Evolutionary conservation across 1,140 invertebrate species (phyloP).

Genomic region (Goniozus legneri): DNA sequence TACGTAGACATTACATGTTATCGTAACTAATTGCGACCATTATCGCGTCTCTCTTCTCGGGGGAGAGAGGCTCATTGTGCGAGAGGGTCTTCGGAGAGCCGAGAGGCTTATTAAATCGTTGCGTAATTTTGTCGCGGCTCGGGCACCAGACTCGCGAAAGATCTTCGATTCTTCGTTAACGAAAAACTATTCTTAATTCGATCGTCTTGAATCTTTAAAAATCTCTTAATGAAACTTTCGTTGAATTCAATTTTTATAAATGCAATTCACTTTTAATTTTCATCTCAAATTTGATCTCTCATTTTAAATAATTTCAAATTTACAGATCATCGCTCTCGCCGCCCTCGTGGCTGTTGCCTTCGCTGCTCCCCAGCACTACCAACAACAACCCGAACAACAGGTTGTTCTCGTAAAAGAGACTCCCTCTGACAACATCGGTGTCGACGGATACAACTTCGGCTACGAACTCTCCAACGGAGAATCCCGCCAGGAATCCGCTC

Average conservation of each 20-base stretch:
- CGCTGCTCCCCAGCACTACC: slow-evolving; percentile 26
- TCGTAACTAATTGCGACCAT: too few relatives aligned
- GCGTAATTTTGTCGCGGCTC: too few relatives aligned
- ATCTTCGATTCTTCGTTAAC: not conserved
- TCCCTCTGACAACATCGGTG: slow-evolving; percentile 42
- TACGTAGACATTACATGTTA: too few relatives aligned
- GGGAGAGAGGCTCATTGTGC: too few relatives aligned
- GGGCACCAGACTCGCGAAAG: too few relatives aligned
- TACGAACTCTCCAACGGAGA: slow-evolving; percentile 64
- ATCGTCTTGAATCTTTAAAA: too few relatives aligned
- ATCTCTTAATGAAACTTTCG: not conserved
- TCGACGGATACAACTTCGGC: slow-evolving; percentile 47
- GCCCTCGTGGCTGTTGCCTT: slow-evolving; percentile 37
- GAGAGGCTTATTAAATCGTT: too few relatives aligned
- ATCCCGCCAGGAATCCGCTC: slow-evolving; percentile 47
- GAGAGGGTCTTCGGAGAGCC: too few relatives aligned
- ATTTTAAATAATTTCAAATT: not conserved
- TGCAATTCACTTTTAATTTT: too few relatives aligned
- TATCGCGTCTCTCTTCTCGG: too few relatives aligned
- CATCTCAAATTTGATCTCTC: too few relatives aligned
- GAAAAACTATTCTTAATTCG: not conserved
- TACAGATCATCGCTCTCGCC: slow-evolving; percentile 16
- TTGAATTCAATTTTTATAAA: not conserved
- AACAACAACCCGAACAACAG: slow-evolving; percentile 13
- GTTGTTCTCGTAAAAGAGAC: slow-evolving; percentile 39